phyloP scores from a whole-genome alignment of 2,888 invertebrate species.

The Aphelenchoides bicaudatus region DNA sequence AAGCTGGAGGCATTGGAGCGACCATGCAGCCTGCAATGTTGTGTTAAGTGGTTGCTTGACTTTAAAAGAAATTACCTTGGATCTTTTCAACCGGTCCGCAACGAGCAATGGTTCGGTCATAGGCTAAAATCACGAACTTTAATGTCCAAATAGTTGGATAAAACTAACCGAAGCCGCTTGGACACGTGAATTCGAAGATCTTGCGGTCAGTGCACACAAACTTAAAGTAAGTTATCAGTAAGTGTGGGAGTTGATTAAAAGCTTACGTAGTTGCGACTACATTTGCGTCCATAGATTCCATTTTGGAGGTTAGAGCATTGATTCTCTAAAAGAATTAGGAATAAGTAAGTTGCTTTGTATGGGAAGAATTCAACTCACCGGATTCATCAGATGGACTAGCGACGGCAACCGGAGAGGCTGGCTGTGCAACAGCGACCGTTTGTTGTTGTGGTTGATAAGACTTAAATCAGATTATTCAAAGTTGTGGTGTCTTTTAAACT shows the following conservation, averaged over 20 bases:
- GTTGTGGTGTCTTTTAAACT: too few relatives aligned
- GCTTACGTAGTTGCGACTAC: constrained; percentile 28
- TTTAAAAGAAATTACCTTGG: too few relatives aligned
- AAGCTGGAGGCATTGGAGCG: too few relatives aligned
- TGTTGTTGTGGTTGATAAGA: neutral
- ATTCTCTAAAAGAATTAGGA: constrained; percentile 22
- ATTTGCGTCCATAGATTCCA: constrained; percentile 29
- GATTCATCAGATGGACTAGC: constrained; percentile 8
- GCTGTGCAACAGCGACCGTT: constrained; percentile 3
- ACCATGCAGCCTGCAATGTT: constrained; percentile 4
- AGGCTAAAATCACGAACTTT: constrained; percentile 1
- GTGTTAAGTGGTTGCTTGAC: neutral
- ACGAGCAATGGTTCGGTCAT: constrained; percentile 7
- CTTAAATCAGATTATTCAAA: too few relatives aligned
- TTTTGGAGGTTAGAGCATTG: constrained; percentile 27
- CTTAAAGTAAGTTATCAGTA: too few relatives aligned
- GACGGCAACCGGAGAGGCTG: neutral
- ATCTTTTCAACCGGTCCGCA: constrained; percentile 8
- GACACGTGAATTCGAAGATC: constrained; percentile 21
- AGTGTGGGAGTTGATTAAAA: constrained; percentile 14
- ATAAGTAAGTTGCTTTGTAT: too few relatives aligned
- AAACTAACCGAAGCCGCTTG: neutral
- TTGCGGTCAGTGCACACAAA: constrained; percentile 27
- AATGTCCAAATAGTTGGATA: neutral
- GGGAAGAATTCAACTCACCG: neutral